Percentiles rank a stretch among this genome's conserved stretches.
Evolutionary conservation across 1,140 invertebrate genomes (phyloP).

Genomic region (Danaus plexippus): DNA sequence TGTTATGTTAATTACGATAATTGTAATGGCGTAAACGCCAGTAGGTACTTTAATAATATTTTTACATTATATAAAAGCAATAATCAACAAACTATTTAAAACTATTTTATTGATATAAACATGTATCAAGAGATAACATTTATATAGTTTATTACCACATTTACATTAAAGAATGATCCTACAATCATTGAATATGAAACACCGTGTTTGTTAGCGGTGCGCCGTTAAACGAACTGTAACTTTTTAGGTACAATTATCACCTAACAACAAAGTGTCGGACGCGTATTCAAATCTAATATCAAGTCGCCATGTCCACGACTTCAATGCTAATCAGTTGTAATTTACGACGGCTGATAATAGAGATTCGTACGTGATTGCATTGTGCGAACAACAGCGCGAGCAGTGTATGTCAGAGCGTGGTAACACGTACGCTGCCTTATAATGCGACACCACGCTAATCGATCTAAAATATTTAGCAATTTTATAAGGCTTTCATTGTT

Average conservation of each 20-base stretch:
- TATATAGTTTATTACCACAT: too few relatives aligned
- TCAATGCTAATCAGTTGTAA: constrained; percentile 65
- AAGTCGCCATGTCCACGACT: constrained; percentile 58
- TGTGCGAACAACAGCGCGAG: constrained; percentile 47
- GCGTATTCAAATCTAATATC: constrained; percentile 60
- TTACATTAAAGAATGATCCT: too few relatives aligned
- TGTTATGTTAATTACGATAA: too few relatives aligned
- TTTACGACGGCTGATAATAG: constrained; percentile 67
- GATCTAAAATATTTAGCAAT: constrained; percentile 34
- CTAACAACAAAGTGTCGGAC: constrained; percentile 54
- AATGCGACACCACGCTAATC: constrained; percentile 44
- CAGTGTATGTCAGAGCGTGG: constrained; percentile 38
- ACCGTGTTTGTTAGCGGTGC: constrained; percentile 21
- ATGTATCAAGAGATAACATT: too few relatives aligned
- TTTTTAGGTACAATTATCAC: constrained; percentile 57
- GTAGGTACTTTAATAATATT: background rate
- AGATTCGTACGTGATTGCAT: constrained; percentile 63
- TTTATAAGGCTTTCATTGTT: constrained; percentile 9
- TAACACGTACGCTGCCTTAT: constrained; percentile 34
- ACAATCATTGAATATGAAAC: too few relatives aligned
- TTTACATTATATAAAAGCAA: too few relatives aligned
- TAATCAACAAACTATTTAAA: too few relatives aligned
- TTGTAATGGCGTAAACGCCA: too few relatives aligned
- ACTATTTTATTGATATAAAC: too few relatives aligned
- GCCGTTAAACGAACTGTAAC: constrained; percentile 66